These are phyloP conservation scores for Rhincodon typus DNA, from an alignment of 2,797 vertebrate genomes.

Conservation along the genomic window DNA sequence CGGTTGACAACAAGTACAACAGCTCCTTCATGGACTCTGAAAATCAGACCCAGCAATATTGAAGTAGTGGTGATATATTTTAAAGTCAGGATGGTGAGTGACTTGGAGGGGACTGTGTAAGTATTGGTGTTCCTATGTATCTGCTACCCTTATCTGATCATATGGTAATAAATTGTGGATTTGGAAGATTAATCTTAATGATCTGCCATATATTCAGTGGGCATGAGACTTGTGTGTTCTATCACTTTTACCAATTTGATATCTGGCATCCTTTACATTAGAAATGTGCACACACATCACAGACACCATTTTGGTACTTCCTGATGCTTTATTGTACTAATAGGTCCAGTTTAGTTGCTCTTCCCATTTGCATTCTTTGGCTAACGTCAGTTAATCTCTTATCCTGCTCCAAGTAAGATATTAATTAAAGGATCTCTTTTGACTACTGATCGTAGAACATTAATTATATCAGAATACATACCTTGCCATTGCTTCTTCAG, in stretches of 20 bases:
- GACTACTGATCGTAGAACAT: not conserved
- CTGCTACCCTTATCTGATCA: no score
- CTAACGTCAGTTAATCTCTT: not conserved
- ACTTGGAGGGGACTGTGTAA: no score
- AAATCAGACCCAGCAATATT: no score
- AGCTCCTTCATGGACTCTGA: no score
- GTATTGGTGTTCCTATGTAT: no score
- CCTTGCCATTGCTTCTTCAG: no score
- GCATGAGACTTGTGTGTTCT: not conserved
- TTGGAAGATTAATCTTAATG: not conserved
- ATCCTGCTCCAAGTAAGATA: not conserved
- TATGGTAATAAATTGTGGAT: no score
- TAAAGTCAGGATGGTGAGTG: no score
- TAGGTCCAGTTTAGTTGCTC: not conserved
- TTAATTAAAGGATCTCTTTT: not conserved
- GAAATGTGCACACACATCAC: no score
- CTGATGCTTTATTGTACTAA: not conserved
- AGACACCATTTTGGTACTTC: not conserved
- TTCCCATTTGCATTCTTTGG: not conserved
- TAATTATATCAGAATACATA: no score
- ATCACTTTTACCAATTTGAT: not conserved
- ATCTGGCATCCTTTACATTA: not conserved
- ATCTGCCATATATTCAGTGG: not conserved
- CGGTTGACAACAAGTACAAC: no score
- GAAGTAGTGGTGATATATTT: no score